These are phyloP conservation scores for Abrostola triplasia DNA, from an alignment of 2,888 invertebrate genomes.

Conservation along the genomic window DNA sequence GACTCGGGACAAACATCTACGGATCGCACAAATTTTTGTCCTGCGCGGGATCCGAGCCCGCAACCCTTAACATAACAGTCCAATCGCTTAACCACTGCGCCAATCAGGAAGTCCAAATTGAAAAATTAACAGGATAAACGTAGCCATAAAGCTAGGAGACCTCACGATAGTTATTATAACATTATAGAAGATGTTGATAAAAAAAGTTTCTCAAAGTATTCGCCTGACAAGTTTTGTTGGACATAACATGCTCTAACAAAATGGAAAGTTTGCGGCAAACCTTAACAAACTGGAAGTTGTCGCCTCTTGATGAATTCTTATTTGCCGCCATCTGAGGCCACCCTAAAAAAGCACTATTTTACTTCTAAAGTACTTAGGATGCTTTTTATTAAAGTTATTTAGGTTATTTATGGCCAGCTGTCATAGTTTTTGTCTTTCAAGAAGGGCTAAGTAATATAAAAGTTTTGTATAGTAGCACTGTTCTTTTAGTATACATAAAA, in stretches of 20 bases:
- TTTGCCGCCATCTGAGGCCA: slow-evolving; percentile 24
- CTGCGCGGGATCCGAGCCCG: too few species aligned
- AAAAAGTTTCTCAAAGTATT: slow-evolving; percentile 19
- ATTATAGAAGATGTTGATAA: slow-evolving; percentile 23
- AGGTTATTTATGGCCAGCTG: background rate
- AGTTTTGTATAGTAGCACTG: too few species aligned
- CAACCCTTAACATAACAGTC: too few species aligned
- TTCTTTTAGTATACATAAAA: too few species aligned
- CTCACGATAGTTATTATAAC: slow-evolving; percentile 10
- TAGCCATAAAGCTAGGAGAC: too few species aligned
- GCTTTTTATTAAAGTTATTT: background rate
- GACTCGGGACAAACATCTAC: too few species aligned
- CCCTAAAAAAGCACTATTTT: background rate
- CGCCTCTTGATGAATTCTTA: slow-evolving; percentile 32
- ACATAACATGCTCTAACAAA: slow-evolving; percentile 26
- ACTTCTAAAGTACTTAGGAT: background rate
- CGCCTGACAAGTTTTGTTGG: slow-evolving; percentile 27
- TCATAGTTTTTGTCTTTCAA: too few species aligned
- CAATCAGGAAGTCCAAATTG: too few species aligned
- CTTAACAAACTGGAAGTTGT: slow-evolving; percentile 30
- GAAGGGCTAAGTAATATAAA: too few species aligned
- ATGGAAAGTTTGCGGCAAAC: slow-evolving; percentile 22
- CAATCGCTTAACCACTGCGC: too few species aligned
- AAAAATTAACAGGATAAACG: too few species aligned
- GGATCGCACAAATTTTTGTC: too few species aligned